Base-by-base conservation (phyloP, 2,888 invertebrate species). In the Parelbella ahira region DNA sequence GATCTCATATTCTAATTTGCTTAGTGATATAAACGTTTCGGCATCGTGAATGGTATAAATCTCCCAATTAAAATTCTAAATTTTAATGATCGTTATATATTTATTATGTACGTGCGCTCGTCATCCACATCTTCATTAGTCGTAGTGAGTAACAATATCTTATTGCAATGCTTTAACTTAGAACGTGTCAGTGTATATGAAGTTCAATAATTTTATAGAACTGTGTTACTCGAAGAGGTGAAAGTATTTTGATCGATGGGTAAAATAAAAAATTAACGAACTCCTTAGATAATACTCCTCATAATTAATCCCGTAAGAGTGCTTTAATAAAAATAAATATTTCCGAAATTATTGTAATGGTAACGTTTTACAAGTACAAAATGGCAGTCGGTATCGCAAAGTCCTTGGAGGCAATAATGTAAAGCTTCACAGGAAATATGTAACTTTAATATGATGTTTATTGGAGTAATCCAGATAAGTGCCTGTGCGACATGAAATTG, bases 1-100 rank as follows among this genome's bases (percentile, higher is more conserved):
- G 87, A 87, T 87, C 87, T 87, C 87, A 87, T 86, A 84, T 82
- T 86, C 86, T 87, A 78, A 86, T 87, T 86, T 86, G 86, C 84
- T 84, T 84, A 87, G 86, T 81, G 77, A 77, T 84, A 82, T 74
- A 15, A 15, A 15, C 4, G 51, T 72, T 80, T 83, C 71, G 79
- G 78, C 75, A 77, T 73, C 63, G 70, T 75, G 70, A 78, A 75
- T 72, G 74, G 75, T 76, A 15, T 3, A 72, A 76, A 74, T 74
- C 70, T 75, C 72, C 36, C 73, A 71, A 74, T 63, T 67, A 65
- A 84, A 84, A 84, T 83, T 84, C 83, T 79, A 84, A 86, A 83
- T 84, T 68, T 65, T 64, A 64, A 74, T 65, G 68, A 72, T 73
- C 61, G 67, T 75, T 68, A 62, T 30, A 19, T 4, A 27, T 2